Evolutionary conservation across 2,888 invertebrate genomes (phyloP), one percentile per base, ranked within the genome.

Genomic region (Bellardia pandia): DNA sequence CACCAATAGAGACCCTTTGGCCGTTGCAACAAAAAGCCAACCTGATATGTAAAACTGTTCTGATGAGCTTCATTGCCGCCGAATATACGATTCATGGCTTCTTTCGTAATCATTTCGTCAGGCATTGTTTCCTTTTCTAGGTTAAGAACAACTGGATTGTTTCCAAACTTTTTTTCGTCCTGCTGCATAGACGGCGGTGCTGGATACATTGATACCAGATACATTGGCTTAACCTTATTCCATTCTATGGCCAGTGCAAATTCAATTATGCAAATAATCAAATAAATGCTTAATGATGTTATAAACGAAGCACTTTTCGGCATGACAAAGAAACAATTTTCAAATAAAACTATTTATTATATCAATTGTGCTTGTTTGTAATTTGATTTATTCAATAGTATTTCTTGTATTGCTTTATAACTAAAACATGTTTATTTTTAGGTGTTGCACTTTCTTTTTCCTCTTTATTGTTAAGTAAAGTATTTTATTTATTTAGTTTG

Each of bases 31-130:
- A 92, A 88, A 86, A 93, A 91, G 42, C 93, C 93, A 33, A 92
- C 93, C 88, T 93, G 93, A 85, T 93, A 93, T 64, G 93, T 93
- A 72, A 93, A 92, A 48, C 90, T 89, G 77, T 92, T 89, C 0
- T 91, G 91, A 80, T 90, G 89, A 8, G 93, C 93, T 42, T 92
- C 92, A 84, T 90, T 90, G 45, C 93, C 93, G 48, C 93, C 93
- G 76, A 93, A 90, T 81, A 93, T 93, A 48, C 93, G 92, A 90
- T 92, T 92, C 93, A 93, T 93, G 58, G 93, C 93, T 88, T 91
- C 91, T 6, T 90, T 90, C 6, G 92, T 90, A 75, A 92, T 77
- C 91, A 92, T 91, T 78, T 90, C 90, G 48, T 91, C 91, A 23
- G 91, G 79, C 84, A 93, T 88, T 11, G 91, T 90, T 9, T 92